A percentile compares a stretch with the other conserved stretches of the same genome.
phyloP scores from a whole-genome alignment of 2,113 vertebrate species.

The Ictalurus furcatus region DNA sequence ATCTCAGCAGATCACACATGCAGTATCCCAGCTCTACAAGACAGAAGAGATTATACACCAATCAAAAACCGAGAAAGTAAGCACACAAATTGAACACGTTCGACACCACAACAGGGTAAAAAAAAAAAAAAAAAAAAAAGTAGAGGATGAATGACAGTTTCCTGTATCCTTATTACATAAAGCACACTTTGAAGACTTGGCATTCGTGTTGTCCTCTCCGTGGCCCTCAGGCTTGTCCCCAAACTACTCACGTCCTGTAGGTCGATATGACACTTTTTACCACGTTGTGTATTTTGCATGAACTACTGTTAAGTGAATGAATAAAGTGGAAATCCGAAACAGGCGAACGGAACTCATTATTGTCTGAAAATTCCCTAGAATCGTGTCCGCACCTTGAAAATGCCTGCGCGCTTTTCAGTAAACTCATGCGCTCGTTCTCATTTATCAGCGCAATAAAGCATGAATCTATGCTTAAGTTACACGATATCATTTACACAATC shows the following conservation, averaged over 20 bases:
- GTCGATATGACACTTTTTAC: no score
- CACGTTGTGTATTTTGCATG: no score
- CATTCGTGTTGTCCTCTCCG: neutral
- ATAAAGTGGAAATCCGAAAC: no score
- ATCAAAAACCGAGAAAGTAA: neutral
- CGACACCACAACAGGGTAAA: neutral
- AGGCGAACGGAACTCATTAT: no score
- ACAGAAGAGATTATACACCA: neutral
- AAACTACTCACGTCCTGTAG: no score
- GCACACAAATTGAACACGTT: neutral
- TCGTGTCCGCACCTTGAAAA: neutral
- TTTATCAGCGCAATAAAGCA: neutral
- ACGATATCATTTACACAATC: no score
- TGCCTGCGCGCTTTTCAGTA: neutral
- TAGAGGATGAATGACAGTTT: neutral
- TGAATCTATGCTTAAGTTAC: neutral
- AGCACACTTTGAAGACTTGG: neutral
- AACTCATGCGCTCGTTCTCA: no score
- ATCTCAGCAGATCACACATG: neutral
- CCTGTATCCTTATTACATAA: neutral
- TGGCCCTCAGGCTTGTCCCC: no score
- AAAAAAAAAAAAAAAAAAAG: neutral
- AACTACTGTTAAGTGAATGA: no score
- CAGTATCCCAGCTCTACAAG: neutral
- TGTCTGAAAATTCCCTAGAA: neutral